Conservation (phyloP, 2,797 vertebrate genomes). For the Hyperoplus lanceolatus region DNA sequence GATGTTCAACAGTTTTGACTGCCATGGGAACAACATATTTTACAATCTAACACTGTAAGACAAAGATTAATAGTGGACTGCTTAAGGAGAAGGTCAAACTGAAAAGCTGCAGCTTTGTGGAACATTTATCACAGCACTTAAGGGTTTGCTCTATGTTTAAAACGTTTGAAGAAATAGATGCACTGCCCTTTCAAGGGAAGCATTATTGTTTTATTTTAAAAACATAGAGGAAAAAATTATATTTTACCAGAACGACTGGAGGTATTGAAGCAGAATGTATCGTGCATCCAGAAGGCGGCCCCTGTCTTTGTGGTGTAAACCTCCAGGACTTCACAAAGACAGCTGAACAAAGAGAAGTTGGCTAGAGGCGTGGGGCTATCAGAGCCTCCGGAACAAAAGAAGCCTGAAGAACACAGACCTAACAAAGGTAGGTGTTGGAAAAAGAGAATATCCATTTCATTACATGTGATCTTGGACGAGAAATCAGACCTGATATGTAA, state of each 20-base stretch:
- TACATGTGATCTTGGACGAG: background rate
- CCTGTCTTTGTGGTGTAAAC: conserved; percentile 54
- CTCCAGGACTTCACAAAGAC: conserved; percentile 80
- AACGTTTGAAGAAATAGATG: conserved; percentile 39
- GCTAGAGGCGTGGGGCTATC: conserved; percentile 80
- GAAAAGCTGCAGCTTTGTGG: conserved; percentile 21
- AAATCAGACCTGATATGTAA: background rate
- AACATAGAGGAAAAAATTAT: background rate
- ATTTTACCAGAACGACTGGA: conserved; percentile 63
- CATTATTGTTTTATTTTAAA: conserved; percentile 46
- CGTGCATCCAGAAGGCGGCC: conserved; percentile 63
- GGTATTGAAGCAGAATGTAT: conserved; percentile 64
- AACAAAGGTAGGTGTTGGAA: conserved; percentile 22
- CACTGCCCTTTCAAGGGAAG: conserved; percentile 25
- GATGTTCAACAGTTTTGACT: conserved; percentile 36
- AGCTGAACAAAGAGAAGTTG: conserved; percentile 71
- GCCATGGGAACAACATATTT: conserved; percentile 3
- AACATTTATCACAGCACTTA: conserved; percentile 44
- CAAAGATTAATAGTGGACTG: conserved; percentile 42
- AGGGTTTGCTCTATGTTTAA: conserved; percentile 22
- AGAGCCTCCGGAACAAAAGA: conserved; percentile 86
- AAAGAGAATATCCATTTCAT: background rate
- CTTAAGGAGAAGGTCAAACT: conserved; percentile 42
- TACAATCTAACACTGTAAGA: conserved; percentile 7
- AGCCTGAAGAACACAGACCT: conserved; percentile 88